Evolutionary conservation across 2,888 invertebrate genomes (phyloP).

Genomic region (Hetaerina titia): DNA sequence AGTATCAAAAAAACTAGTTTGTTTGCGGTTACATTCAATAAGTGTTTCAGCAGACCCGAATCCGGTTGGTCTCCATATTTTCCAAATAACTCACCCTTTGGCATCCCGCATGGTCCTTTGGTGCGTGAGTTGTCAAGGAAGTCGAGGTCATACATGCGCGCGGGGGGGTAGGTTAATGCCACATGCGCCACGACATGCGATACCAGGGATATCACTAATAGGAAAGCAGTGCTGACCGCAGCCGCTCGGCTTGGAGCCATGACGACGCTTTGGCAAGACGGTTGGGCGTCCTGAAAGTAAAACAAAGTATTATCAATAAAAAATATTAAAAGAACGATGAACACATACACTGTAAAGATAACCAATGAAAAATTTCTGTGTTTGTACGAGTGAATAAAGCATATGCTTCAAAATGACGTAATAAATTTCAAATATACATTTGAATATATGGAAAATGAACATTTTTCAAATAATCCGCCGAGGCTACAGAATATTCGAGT

Average conservation of each 20-base stretch:
- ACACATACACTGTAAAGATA: too few species aligned
- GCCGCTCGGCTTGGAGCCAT: constrained; percentile 59
- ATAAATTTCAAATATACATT: too few species aligned
- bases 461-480: not conserved
- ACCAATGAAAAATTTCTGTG: too few species aligned
- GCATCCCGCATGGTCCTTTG: constrained; percentile 96
- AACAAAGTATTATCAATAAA: not conserved
- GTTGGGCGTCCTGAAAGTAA: not conserved
- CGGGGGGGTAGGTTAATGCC: constrained; percentile 93
- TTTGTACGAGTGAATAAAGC: too few species aligned
- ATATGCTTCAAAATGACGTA: too few species aligned
- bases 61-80: not conserved
- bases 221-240: not conserved
- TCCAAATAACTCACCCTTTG: constrained; percentile 85
- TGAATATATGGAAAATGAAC: not conserved
- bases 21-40: too few species aligned
- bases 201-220: constrained; percentile 43
- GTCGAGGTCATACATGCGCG: constrained; percentile 92
- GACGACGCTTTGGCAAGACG: not conserved
- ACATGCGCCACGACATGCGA: constrained; percentile 82
- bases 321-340: not conserved
- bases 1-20: too few species aligned
- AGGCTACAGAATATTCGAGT: not conserved
- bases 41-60: too few species aligned
- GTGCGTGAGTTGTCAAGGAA: constrained; percentile 95